These are phyloP conservation scores for Heteronetta atricapilla DNA, from an alignment of 2,113 vertebrate species.

Conservation along the genomic window DNA sequence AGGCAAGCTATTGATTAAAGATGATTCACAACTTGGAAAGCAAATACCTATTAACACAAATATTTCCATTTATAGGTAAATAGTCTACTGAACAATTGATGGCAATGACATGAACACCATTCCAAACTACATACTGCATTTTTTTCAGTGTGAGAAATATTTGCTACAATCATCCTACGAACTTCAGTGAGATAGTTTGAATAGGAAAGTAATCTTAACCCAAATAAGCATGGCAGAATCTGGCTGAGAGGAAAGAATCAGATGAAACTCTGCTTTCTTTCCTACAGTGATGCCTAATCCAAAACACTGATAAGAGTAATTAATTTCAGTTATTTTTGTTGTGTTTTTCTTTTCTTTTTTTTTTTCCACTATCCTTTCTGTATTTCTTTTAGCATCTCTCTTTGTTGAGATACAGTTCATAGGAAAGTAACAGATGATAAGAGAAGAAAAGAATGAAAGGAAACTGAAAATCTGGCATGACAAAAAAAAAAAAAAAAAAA, in stretches of 20 bases:
- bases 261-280: background rate
- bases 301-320: background rate
- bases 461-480: background rate
- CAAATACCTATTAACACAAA: background rate
- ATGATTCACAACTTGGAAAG: constrained; percentile 64
- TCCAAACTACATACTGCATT: background rate
- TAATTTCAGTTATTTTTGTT: too few relatives aligned
- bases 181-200: background rate
- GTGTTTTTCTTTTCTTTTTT: constrained; percentile 14
- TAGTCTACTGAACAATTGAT: background rate
- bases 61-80: background rate
- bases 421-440: background rate
- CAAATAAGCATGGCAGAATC: background rate
- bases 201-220: background rate
- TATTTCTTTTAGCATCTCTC: background rate
- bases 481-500: background rate
- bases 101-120: background rate
- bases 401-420: background rate
- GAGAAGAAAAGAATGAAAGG: background rate
- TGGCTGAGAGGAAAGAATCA: background rate
- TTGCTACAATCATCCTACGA: background rate
- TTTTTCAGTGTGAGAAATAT: background rate
- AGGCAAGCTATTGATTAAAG: constrained; percentile 59
- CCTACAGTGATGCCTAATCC: background rate
- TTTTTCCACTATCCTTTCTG: background rate